phyloP scores from a whole-genome alignment of 2,888 invertebrate species.

The Ernsta delagoae region DNA sequence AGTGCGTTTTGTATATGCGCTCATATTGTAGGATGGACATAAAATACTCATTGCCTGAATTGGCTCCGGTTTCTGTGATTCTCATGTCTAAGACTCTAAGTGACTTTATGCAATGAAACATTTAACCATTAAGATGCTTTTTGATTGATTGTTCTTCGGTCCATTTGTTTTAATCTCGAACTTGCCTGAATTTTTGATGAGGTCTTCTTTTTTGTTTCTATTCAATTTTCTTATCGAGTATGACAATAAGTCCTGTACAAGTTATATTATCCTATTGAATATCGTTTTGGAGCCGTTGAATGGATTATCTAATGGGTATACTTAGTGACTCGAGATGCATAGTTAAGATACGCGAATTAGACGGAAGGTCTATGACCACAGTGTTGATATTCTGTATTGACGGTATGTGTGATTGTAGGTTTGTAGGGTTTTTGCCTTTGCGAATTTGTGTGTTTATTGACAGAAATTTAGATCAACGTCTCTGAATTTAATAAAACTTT shows the following conservation, averaged over 20 bases:
- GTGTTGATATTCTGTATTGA: too few relatives aligned
- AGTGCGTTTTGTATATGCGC: too few relatives aligned
- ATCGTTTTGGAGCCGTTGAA: conserved; percentile 23
- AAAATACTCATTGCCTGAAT: not conserved
- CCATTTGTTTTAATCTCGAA: not conserved
- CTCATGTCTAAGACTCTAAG: not conserved
- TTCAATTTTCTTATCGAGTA: conserved; percentile 3
- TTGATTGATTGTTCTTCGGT: not conserved
- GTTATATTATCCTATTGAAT: conserved; percentile 13
- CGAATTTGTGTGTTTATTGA: too few relatives aligned
- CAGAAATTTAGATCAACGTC: too few relatives aligned
- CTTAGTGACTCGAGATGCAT: conserved; percentile 27
- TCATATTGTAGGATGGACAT: not conserved
- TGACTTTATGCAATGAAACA: not conserved
- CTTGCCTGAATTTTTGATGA: not conserved
- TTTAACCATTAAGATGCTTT: not conserved
- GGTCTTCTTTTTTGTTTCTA: not conserved
- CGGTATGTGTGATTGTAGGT: too few relatives aligned
- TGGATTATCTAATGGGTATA: conserved; percentile 25
- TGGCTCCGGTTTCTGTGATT: conserved; percentile 5
- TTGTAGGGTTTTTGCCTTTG: too few relatives aligned
- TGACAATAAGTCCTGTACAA: conserved; percentile 13
- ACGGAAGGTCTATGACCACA: conserved; percentile 6
- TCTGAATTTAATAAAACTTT: too few relatives aligned
- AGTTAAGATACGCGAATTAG: conserved; percentile 26